Base-by-base conservation (phyloP, 2,888 invertebrate genomes). In the Rhagonycha lutea region DNA sequence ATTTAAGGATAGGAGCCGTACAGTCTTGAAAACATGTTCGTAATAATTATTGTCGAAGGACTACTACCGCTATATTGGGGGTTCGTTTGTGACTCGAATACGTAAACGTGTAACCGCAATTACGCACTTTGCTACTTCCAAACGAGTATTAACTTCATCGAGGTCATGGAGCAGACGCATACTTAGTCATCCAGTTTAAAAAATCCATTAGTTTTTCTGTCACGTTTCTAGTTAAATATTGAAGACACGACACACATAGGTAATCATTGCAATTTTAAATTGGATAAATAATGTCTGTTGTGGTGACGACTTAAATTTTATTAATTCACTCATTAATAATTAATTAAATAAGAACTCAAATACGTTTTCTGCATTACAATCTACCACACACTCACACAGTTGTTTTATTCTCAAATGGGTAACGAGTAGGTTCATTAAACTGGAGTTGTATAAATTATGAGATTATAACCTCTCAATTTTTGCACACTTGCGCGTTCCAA, bases 1-100 rank as follows among this genome's bases (percentile, higher is more conserved):
- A 61, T 75, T 74, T 74, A 74, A 70, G 72, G 74, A 72, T 68
- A 76, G 72, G 72, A 77, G 74, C 72, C 67, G 77, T 77, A 77
- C 77, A 77, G 72, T 74, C 75, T 71, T 61, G n/a, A 14, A 63
- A 73, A 76, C 73, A 73, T 69, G 69, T 47, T 68, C 23, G 47
- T 61, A 26, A 61, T 61, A 67, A 29, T 70, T 61, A 71, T 71
- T 68, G 61, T 63, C 28, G 72, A 68, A 32, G 32, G 71, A 68
- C 70, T 75, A 65, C 72, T 67, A 32, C 70, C 65, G 70, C 76
- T 67, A 70, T 65, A 61, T 32, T 70, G 69, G 32, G 28, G 69
- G 26, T 29, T 76, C 67, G 26, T 69, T 72, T 63, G 72, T 72
- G 69, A 65, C 61, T 63, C 63, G 47, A 72, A 75, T 68, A 60